phyloP scores from a whole-genome alignment of 2,888 invertebrate genomes.

The Caenorhabditis plicata region DNA sequence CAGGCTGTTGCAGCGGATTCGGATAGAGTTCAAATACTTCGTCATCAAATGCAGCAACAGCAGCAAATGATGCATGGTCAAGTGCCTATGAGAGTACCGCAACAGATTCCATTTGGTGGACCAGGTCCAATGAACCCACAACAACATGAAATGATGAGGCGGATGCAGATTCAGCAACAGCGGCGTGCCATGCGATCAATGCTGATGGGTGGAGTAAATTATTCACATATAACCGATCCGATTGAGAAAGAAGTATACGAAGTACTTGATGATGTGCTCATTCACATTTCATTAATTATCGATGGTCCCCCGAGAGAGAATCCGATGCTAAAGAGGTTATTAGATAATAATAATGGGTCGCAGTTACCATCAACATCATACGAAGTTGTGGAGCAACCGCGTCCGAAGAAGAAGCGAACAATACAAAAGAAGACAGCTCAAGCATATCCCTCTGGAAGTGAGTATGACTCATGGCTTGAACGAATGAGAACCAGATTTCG shows the following conservation, averaged over 20 bases:
- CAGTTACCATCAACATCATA: neutral
- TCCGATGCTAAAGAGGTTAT: slow-evolving; percentile 8
- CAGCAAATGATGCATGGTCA: neutral
- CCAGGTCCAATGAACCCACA: neutral
- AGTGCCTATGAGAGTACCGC: neutral
- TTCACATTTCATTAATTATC: slow-evolving; percentile 9
- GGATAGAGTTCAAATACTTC: neutral
- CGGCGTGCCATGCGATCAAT: slow-evolving; percentile 2
- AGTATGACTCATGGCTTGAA: slow-evolving; percentile 41
- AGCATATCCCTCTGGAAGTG: slow-evolving; percentile 13
- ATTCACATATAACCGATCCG: slow-evolving; percentile 14
- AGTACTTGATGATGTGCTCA: slow-evolving; percentile 36
- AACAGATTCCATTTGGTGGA: neutral
- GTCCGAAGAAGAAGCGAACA: slow-evolving; percentile 57
- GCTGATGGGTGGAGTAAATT: slow-evolving; percentile 12
- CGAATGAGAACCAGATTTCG: slow-evolving; percentile 42
- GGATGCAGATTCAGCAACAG: slow-evolving; percentile 15
- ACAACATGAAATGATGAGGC: slow-evolving; percentile 1
- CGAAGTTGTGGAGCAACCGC: slow-evolving; percentile 29
- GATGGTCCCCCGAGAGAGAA: slow-evolving; percentile 1
- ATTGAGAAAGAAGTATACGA: slow-evolving; percentile 33
- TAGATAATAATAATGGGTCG: slow-evolving; percentile 1
- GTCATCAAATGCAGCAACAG: slow-evolving; percentile 1
- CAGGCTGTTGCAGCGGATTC: slow-evolving; percentile 2
- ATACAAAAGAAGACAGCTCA: slow-evolving; percentile 43